Conservation (phyloP, 2,888 invertebrate species). For the Drosophila acutilabella region DNA sequence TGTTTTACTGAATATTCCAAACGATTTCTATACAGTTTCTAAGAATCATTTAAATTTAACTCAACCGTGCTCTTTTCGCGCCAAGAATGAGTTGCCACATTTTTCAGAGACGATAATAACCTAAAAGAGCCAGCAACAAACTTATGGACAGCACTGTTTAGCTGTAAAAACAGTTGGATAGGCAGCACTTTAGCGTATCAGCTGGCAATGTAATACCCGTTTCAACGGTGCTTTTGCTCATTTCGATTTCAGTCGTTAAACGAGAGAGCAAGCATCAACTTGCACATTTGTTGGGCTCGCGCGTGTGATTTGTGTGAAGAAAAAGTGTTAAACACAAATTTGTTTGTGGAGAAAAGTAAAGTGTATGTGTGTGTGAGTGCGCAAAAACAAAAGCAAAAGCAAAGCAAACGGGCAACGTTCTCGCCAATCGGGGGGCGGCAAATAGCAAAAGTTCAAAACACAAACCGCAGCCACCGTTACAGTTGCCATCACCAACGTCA, state of each 20-base stretch:
- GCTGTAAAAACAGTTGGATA: background rate
- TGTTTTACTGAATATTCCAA: too few species aligned
- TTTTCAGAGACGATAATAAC: background rate
- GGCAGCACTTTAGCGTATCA: slow-evolving; percentile 51
- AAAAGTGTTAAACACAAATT: slow-evolving; percentile 49
- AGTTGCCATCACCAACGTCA: slow-evolving; percentile 12
- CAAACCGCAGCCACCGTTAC: slow-evolving; percentile 41
- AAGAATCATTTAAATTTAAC: background rate
- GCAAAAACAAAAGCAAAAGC: slow-evolving; percentile 59
- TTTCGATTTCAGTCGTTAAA: slow-evolving; percentile 59
- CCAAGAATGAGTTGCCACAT: slow-evolving; percentile 34
- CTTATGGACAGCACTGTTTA: background rate
- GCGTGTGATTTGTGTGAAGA: slow-evolving; percentile 44
- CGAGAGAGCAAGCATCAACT: slow-evolving; percentile 50
- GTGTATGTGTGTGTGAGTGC: slow-evolving; percentile 33
- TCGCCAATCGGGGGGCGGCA: slow-evolving; percentile 45
- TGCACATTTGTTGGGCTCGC: slow-evolving; percentile 21
- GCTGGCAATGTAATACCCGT: slow-evolving; percentile 34
- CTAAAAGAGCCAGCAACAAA: background rate
- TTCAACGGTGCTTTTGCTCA: slow-evolving; percentile 54
- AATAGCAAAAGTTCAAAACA: slow-evolving; percentile 60
- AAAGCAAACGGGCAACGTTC: slow-evolving; percentile 48
- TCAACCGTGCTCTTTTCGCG: slow-evolving; percentile 1
- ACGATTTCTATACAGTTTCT: too few species aligned
- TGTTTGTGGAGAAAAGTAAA: slow-evolving; percentile 39